Evolutionary conservation across 1,140 invertebrate genomes (phyloP).

Genomic region (Bilobella aurantiaca): DNA sequence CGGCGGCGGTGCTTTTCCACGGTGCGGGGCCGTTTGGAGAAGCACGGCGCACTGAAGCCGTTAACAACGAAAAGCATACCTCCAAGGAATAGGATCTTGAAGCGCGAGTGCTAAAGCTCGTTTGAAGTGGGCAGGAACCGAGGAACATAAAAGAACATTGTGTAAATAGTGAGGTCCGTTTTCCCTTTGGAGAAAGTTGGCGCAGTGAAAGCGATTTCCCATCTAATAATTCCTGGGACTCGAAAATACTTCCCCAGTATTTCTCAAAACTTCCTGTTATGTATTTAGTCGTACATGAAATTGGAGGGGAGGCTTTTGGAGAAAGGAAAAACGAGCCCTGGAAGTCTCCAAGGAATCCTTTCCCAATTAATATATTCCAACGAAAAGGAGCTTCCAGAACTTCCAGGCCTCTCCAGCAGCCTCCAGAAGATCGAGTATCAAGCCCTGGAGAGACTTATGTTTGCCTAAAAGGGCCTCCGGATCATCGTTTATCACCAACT

Average conservation of each 20-base stretch:
- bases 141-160: slow-evolving; percentile 30
- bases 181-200: slow-evolving; percentile 1
- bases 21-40: not conserved
- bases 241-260: not conserved
- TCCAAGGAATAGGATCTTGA: slow-evolving; percentile 4
- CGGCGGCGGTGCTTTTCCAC: not conserved
- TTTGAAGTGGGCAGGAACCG: slow-evolving; percentile 27
- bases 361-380: slow-evolving; percentile 25
- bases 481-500: no score
- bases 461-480: no score
- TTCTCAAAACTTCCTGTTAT: not conserved
- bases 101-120: slow-evolving; percentile 8
- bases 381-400: no score
- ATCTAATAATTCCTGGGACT: not conserved
- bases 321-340: not conserved
- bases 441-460: no score
- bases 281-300: slow-evolving; percentile 1
- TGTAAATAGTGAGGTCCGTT: slow-evolving; percentile 26
- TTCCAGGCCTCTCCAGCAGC: not conserved
- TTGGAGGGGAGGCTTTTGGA: not conserved
- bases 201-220: not conserved
- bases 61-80: not conserved
- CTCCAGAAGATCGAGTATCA: not conserved
- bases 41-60: not conserved
- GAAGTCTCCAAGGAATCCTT: slow-evolving; percentile 25